phyloP scores from a whole-genome alignment of 1,140 invertebrate species.

The Pseudomyrmex dendroicus region DNA sequence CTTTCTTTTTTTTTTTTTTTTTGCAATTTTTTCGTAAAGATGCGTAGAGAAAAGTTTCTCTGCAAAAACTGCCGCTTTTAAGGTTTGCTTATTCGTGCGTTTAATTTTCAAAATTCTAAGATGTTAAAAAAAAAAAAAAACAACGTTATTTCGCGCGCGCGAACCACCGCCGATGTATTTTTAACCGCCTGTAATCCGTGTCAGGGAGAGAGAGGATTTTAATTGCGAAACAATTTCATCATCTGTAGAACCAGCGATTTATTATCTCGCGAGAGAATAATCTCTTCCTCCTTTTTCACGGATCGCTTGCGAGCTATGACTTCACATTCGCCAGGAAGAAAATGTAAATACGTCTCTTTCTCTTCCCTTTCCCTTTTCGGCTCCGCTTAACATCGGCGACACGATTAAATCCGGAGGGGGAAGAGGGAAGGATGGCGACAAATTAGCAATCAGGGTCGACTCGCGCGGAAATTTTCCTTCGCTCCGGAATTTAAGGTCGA shows the following conservation, averaged over 20 bases:
- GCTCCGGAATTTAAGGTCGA: conserved; percentile 10
- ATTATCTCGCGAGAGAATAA: conserved; percentile 49
- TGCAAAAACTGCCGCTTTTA: background rate
- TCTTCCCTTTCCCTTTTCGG: background rate
- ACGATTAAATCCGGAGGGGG: conserved; percentile 37
- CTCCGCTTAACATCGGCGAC: conserved; percentile 5
- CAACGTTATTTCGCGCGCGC: background rate
- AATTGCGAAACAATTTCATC: conserved; percentile 53
- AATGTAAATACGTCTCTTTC: conserved; percentile 44
- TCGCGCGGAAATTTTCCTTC: conserved; percentile 27
- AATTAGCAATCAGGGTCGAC: conserved; percentile 41
- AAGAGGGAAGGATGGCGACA: background rate
- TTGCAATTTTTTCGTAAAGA: background rate
- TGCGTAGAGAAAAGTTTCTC: background rate
- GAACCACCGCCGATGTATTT: background rate
- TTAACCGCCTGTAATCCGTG: conserved; percentile 1
- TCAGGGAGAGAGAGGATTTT: background rate
- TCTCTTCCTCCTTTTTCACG: conserved; percentile 16
- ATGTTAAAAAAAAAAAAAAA: background rate
- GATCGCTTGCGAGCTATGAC: conserved; percentile 11
- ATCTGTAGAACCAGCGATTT: conserved; percentile 30
- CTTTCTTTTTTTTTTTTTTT: background rate
- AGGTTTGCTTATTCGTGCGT: background rate
- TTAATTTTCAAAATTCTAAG: background rate
- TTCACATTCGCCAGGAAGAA: conserved; percentile 38